Evolutionary conservation across 2,888 invertebrate species (phyloP).

Genomic region (Mechanitis mazaeus): DNA sequence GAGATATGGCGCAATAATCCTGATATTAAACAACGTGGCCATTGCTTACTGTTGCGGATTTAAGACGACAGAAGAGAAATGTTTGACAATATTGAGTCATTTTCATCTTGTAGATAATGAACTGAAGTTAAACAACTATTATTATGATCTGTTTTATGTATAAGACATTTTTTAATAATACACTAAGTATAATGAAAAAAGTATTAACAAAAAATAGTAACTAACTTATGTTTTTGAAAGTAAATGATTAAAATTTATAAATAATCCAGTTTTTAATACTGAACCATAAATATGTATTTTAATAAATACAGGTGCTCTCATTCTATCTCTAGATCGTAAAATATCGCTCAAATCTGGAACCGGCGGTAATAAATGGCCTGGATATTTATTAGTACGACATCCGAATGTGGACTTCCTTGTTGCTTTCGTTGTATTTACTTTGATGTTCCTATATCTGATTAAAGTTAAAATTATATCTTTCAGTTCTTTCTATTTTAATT

Average conservation of each 20-base stretch:
- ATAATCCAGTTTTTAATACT: too few species aligned
- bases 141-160: too few species aligned
- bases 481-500: not conserved
- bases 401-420: conserved; percentile 15
- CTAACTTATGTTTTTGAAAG: too few species aligned
- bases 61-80: not conserved
- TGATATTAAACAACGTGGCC: conserved; percentile 22
- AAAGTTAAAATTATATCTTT: not conserved
- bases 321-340: conserved; percentile 3
- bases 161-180: too few species aligned
- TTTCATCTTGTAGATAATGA: too few species aligned
- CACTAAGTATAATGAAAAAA: too few species aligned
- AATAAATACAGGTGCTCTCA: not conserved
- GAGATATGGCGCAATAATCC: conserved; percentile 24
- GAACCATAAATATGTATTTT: not conserved
- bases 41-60: not conserved
- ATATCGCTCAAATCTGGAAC: conserved; percentile 7
- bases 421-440: conserved; percentile 11
- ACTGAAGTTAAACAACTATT: too few species aligned
- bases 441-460: conserved; percentile 12
- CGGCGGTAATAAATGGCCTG: conserved; percentile 8
- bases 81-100: not conserved
- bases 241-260: too few species aligned
- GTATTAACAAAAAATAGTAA: too few species aligned
- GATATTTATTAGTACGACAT: conserved; percentile 18